These are phyloP conservation scores for Garrulus glandarius DNA, from an alignment of 2,797 vertebrate species.

Conservation along the genomic window DNA sequence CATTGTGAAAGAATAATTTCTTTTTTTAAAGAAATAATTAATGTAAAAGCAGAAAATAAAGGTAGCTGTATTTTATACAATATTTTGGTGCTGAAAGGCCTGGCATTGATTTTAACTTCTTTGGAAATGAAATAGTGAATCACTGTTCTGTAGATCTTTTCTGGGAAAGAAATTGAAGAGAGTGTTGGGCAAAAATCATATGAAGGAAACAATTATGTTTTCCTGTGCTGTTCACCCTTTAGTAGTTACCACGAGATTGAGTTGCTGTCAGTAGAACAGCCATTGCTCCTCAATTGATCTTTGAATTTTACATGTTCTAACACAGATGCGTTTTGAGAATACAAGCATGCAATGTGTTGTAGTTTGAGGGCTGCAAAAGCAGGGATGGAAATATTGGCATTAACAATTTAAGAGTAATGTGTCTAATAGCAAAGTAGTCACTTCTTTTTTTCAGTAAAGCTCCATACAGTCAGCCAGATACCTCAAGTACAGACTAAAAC, in stretches of 20 bases:
- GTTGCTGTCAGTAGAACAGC: neutral
- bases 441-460: neutral
- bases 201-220: neutral
- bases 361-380: neutral
- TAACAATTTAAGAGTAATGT: neutral
- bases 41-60: neutral
- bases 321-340: neutral
- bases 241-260: neutral
- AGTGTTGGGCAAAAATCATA: neutral
- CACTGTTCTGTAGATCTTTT: neutral
- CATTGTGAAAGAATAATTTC: neutral
- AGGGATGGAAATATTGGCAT: neutral
- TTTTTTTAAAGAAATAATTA: neutral
- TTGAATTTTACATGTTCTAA: neutral
- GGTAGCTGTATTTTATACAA: neutral
- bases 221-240: neutral
- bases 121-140: neutral
- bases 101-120: neutral
- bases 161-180: neutral
- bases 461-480: neutral
- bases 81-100: neutral
- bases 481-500: neutral
- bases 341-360: neutral
- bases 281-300: neutral
- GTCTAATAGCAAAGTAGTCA: neutral